Percentiles rank a stretch among this genome's conserved stretches.
These are phyloP conservation scores for Ceratina calcarata DNA, from an alignment of 1,140 invertebrate genomes.

Conservation along the genomic window DNA sequence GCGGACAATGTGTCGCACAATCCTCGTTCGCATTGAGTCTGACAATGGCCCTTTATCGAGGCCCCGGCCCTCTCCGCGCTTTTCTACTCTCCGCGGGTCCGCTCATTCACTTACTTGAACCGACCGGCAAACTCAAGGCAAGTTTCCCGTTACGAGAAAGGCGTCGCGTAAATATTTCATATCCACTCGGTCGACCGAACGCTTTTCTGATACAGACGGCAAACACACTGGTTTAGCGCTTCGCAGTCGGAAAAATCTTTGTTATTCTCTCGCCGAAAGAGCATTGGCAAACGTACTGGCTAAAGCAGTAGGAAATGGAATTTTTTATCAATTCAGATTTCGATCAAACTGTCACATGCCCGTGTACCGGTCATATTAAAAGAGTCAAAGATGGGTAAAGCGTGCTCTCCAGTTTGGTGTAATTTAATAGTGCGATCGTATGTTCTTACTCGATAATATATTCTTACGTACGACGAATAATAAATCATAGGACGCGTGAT, in stretches of 20 bases:
- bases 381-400: no score
- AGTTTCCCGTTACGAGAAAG: slow-evolving; percentile 4
- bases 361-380: no score
- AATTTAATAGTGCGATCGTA: no score
- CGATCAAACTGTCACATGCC: no score
- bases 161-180: slow-evolving; percentile 40
- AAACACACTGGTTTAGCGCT: neutral
- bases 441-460: no score
- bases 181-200: slow-evolving; percentile 7
- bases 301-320: no score
- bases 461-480: neutral
- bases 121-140: neutral
- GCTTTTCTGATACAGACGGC: neutral
- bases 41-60: slow-evolving; percentile 36
- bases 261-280: neutral
- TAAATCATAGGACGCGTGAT: slow-evolving; percentile 33
- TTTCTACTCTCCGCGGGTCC: neutral
- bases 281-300: neutral
- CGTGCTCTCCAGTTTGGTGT: no score
- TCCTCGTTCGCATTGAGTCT: slow-evolving; percentile 9
- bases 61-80: neutral
- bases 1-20: slow-evolving; percentile 22
- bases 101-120: slow-evolving; percentile 20
- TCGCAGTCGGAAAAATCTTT: neutral
- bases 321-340: no score